These are phyloP conservation scores for Gila robusta DNA, from an alignment of 2,797 vertebrate genomes.

Conservation along the genomic window DNA sequence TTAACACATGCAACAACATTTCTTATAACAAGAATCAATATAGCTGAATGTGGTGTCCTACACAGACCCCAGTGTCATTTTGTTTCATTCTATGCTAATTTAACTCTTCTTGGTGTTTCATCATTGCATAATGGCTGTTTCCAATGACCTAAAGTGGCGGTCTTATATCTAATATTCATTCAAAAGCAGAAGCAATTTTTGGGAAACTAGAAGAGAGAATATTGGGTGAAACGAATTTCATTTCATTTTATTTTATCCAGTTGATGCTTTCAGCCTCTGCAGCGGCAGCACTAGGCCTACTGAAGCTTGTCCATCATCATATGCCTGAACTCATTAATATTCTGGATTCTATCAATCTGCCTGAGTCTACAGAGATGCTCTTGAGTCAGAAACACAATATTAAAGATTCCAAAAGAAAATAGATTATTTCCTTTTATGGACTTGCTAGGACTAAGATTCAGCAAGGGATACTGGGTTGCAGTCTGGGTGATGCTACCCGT, in stretches of 20 bases:
- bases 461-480: background rate
- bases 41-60: slow-evolving; percentile 18
- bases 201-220: slow-evolving; percentile 45
- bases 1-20: slow-evolving; percentile 12
- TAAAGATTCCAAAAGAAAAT: slow-evolving; percentile 52
- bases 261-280: slow-evolving; percentile 46
- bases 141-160: slow-evolving; percentile 43
- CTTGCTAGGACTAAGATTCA: slow-evolving; percentile 23
- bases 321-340: slow-evolving; percentile 57
- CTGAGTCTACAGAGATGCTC: slow-evolving; percentile 57
- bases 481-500: background rate
- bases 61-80: slow-evolving; percentile 37
- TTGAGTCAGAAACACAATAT: slow-evolving; percentile 59
- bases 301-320: slow-evolving; percentile 57
- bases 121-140: slow-evolving; percentile 52
- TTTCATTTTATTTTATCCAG: slow-evolving; percentile 46
- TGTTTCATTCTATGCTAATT: slow-evolving; percentile 57
- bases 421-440: slow-evolving; percentile 41
- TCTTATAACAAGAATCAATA: slow-evolving; percentile 29
- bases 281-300: slow-evolving; percentile 22
- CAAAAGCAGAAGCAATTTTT: slow-evolving; percentile 50
- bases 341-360: slow-evolving; percentile 58
- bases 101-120: slow-evolving; percentile 53
- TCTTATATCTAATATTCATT: slow-evolving; percentile 55
- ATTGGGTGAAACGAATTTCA: slow-evolving; percentile 54